Percentiles rank a stretch among this genome's conserved stretches.
Evolutionary conservation across 1,140 invertebrate genomes (phyloP).

Genomic region (Galleria mellonella): DNA sequence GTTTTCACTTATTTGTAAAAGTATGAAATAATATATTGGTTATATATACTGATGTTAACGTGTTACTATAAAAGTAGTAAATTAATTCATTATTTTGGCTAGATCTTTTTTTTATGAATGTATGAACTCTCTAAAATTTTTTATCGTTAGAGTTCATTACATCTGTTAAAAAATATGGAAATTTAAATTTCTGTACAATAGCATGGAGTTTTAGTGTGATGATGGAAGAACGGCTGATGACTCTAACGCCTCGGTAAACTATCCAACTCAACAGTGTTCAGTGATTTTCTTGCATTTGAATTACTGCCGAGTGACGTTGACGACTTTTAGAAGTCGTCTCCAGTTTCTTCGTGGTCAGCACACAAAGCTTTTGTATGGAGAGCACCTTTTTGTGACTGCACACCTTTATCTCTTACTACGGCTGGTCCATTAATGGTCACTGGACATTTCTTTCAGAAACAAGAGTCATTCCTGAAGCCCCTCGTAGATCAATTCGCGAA

Average conservation of each 20-base stretch:
- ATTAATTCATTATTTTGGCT: no score
- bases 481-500: conserved; percentile 95
- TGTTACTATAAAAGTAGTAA: no score
- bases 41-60: no score
- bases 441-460: conserved; percentile 84
- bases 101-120: no score
- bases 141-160: no score
- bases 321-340: conserved; percentile 27
- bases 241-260: conserved; percentile 58
- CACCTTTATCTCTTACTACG: conserved; percentile 11
- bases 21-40: no score
- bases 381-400: conserved; percentile 61
- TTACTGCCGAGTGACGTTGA: conserved; percentile 41
- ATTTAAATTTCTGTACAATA: conserved; percentile 64
- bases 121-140: no score
- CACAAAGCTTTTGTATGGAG: conserved; percentile 56
- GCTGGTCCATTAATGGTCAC: conserved; percentile 37
- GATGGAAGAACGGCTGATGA: conserved; percentile 46
- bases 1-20: no score
- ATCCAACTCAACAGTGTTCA: conserved; percentile 35
- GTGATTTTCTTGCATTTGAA: conserved; percentile 45
- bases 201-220: conserved; percentile 56
- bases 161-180: conserved; percentile 21
- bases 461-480: conserved; percentile 95
- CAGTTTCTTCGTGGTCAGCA: conserved; percentile 44